phyloP scores from a whole-genome alignment of 2,113 vertebrate genomes.

The Dolichotis patagonum region DNA sequence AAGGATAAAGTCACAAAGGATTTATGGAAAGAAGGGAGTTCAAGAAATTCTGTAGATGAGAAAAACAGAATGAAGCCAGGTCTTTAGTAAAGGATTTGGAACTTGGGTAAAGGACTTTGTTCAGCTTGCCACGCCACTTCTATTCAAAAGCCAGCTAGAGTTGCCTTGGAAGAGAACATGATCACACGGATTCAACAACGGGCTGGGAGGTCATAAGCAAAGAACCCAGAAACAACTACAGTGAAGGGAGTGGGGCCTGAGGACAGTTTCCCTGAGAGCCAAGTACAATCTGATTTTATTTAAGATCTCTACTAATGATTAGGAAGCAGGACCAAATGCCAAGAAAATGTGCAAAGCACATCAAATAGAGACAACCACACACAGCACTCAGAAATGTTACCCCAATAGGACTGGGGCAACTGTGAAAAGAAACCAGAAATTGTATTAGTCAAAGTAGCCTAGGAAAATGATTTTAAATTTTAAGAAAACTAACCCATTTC shows the following conservation, averaged over 20 bases:
- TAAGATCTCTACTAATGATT: slow-evolving; percentile 68
- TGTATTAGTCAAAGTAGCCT: not conserved
- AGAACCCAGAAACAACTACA: slow-evolving; percentile 47
- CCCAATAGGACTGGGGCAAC: not conserved
- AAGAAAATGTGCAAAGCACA: slow-evolving; percentile 62
- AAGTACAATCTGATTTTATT: slow-evolving; percentile 63
- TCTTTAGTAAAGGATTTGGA: slow-evolving; percentile 67
- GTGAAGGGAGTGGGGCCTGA: not conserved
- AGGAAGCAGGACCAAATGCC: slow-evolving; percentile 65
- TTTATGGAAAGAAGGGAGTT: slow-evolving; percentile 74
- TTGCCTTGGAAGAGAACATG: slow-evolving; percentile 38
- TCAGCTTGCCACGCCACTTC: slow-evolving; percentile 56
- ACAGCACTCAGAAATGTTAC: not conserved
- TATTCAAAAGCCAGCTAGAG: slow-evolving; percentile 21
- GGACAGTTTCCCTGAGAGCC: slow-evolving; percentile 10
- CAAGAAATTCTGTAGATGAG: slow-evolving; percentile 65
- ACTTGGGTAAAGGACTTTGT: slow-evolving; percentile 44
- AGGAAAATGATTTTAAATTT: not conserved
- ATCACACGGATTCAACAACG: slow-evolving; percentile 32
- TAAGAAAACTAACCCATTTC: not conserved
- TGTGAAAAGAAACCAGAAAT: not conserved
- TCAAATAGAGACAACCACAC: slow-evolving; percentile 9
- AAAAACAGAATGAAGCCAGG: slow-evolving; percentile 45
- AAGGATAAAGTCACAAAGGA: slow-evolving; percentile 71
- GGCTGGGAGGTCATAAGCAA: slow-evolving; percentile 62